phyloP scores from a whole-genome alignment of 2,888 invertebrate genomes.

The Stenodera caucasica region DNA sequence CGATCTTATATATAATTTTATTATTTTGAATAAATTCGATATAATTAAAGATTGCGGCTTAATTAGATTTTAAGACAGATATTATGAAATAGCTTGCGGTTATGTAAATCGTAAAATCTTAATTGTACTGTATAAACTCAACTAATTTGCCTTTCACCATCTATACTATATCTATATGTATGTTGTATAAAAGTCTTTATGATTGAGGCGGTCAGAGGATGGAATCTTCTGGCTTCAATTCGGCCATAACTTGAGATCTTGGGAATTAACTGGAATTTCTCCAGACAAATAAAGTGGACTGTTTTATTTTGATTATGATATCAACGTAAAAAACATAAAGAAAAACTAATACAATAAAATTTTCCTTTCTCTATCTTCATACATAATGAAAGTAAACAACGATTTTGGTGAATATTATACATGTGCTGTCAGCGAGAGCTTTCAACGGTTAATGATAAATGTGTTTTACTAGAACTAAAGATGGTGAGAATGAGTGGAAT shows the following conservation, averaged over 20 bases:
- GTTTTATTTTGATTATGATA: not conserved
- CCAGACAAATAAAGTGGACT: not conserved
- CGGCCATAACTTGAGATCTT: not conserved
- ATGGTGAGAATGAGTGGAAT: slow-evolving; percentile 40
- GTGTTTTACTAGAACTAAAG: slow-evolving; percentile 29
- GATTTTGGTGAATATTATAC: slow-evolving; percentile 17
- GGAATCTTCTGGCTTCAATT: not conserved
- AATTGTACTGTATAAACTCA: not conserved
- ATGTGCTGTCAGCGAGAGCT: slow-evolving; percentile 12
- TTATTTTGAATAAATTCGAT: not conserved
- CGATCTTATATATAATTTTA: too few relatives aligned
- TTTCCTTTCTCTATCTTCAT: not conserved
- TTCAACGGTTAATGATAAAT: slow-evolving; percentile 35
- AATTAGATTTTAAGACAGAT: not conserved
- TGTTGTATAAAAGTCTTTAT: not conserved
- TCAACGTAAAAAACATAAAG: not conserved
- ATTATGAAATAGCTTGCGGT: not conserved
- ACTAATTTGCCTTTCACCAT: not conserved
- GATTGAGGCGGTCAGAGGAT: not conserved
- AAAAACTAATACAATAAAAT: not conserved
- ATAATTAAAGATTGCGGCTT: not conserved
- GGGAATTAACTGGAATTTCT: not conserved
- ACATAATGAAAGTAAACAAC: slow-evolving; percentile 17
- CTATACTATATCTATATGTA: not conserved
- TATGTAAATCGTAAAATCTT: not conserved